Conservation (phyloP, 2,888 invertebrate species). For the Arrhopalites spinosus region DNA sequence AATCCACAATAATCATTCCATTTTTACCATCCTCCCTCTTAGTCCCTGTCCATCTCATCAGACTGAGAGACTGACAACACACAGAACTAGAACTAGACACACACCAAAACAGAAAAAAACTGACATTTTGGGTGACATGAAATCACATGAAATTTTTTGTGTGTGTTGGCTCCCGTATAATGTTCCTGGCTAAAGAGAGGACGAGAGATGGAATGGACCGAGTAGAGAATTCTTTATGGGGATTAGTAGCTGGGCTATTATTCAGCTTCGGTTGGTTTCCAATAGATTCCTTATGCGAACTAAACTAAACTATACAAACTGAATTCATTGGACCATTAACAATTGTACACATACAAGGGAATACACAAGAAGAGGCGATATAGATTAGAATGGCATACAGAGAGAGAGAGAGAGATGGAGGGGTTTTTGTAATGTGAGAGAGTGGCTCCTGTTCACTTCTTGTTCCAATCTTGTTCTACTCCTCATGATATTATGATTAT, state of each 20-base stretch:
- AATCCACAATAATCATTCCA: not conserved
- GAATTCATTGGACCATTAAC: slow-evolving; percentile 28
- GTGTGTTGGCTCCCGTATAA: not conserved
- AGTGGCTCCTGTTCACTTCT: slow-evolving; percentile 1
- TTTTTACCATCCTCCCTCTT: not conserved
- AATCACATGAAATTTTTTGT: too few species aligned
- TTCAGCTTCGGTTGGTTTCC: slow-evolving; percentile 31
- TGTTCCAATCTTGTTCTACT: not conserved
- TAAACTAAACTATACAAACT: slow-evolving; percentile 30
- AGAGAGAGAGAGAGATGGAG: slow-evolving; percentile 11
- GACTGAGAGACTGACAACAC: not conserved
- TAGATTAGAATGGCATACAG: slow-evolving; percentile 9
- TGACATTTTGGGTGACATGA: too few species aligned
- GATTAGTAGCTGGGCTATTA: slow-evolving; percentile 33
- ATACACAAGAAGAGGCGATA: not conserved
- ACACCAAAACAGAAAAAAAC: not conserved
- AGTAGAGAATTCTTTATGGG: slow-evolving; percentile 29
- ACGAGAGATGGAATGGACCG: not conserved
- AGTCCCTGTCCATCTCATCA: not conserved
- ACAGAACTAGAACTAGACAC: too few species aligned
- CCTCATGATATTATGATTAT: slow-evolving; percentile 4
- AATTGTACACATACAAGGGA: slow-evolving; percentile 14
- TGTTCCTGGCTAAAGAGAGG: not conserved
- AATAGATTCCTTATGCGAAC: slow-evolving; percentile 27
- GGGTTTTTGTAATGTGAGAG: not conserved